Base-by-base conservation (phyloP, 2,113 vertebrate species). In the Lophura nycthemera region DNA sequence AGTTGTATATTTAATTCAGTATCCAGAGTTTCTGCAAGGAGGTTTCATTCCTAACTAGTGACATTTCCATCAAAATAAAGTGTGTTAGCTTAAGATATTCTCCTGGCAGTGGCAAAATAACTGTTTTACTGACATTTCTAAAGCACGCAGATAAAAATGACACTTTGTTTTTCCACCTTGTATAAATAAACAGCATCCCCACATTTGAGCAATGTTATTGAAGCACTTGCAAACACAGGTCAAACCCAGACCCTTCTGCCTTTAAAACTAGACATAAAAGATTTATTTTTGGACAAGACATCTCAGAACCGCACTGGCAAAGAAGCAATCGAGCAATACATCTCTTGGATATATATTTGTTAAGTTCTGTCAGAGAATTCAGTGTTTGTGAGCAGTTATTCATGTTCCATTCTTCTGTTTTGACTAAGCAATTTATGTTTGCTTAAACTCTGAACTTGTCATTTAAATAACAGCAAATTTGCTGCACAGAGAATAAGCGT, bases 21-120 rank as follows among this genome's bases (percentile, higher is more conserved):
- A 90, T 22, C 80, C 54, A 6, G 86, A 93, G 48, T 92, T 92
- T 94, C 80, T 88, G 77, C 70, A 69, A 66, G 60, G 30, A 85
- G 19, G 18, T 84, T 84, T 89, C 74, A 65, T 86, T 79, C 71
- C 74, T 36, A 89, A 85, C 74, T 82, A 57, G 66, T 86, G 83
- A 90, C 40, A 94, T 79, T 94, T 96, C 83, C 74, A 88, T 92
- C 80, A 91, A 83, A 96, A 93, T 76, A 76, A 84, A 95, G 29
- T 54, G 56, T 85, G 61, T 86, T 94, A 91, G 69, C 59, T 94
- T 88, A 83, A 92, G 76, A 67, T 78, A 88, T 88, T 95, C 93
- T 43, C 88, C 80, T 93, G 81, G 72, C 82, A 92, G 93, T 17
- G 11, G 61, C 61, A 61, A 81, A 92, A 52, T 74, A 90, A 87